Evolutionary conservation across 1,140 invertebrate genomes (phyloP).

Genomic region (Hylaeus anthracinus): DNA sequence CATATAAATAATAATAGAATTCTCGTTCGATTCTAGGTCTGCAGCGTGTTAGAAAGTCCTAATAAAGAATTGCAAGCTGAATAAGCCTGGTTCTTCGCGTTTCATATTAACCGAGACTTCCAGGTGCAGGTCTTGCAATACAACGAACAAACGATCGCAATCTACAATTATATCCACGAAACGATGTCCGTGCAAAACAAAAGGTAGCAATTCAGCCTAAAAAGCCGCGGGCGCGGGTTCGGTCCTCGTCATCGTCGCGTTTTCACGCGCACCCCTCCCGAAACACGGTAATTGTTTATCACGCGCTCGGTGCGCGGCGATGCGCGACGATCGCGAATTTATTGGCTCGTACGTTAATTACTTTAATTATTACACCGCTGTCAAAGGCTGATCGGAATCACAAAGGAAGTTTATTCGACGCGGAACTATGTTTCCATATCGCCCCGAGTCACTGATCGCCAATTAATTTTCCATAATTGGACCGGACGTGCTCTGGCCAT

Average conservation of each 20-base stretch:
- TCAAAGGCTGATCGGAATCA: slow-evolving; percentile 72
- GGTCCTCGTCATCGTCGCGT: neutral
- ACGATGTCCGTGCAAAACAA: too few species aligned
- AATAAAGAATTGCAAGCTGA: too few species aligned
- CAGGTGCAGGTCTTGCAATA: too few species aligned
- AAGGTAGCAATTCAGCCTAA: too few species aligned
- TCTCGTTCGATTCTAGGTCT: neutral
- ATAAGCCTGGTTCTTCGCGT: too few species aligned
- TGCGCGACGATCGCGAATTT: slow-evolving; percentile 63
- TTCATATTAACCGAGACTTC: too few species aligned
- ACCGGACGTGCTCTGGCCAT: slow-evolving; percentile 61
- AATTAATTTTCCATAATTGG: slow-evolving; percentile 80
- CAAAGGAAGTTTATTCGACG: slow-evolving; percentile 70
- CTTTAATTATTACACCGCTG: slow-evolving; percentile 75
- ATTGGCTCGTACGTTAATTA: slow-evolving; percentile 72
- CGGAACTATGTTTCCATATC: slow-evolving; percentile 63
- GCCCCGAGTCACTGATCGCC: slow-evolving; percentile 71
- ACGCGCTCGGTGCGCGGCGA: slow-evolving; percentile 15
- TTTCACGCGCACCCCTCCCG: neutral
- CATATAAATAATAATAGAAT: neutral
- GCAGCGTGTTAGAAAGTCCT: too few species aligned
- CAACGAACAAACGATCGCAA: too few species aligned
- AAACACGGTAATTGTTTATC: slow-evolving; percentile 42
- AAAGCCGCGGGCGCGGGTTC: too few species aligned
- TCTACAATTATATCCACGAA: too few species aligned